phyloP scores from a whole-genome alignment of 2,113 vertebrate species.

The Falcunculus frontatus region DNA sequence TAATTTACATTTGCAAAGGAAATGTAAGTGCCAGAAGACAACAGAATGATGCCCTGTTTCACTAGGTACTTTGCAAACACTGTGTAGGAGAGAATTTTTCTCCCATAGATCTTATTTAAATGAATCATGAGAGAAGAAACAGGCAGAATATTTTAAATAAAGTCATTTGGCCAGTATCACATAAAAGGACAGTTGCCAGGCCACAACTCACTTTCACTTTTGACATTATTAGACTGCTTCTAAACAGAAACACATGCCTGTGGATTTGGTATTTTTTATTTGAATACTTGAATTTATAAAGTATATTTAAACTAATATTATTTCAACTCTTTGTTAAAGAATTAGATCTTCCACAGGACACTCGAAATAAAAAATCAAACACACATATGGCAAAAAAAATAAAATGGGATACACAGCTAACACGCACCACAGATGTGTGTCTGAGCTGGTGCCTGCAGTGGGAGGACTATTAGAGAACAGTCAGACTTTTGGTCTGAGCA shows the following conservation, averaged over 20 bases:
- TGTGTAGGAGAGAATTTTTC: not conserved
- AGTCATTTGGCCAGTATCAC: not conserved
- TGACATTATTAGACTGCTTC: not conserved
- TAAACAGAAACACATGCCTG: not conserved
- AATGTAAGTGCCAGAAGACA: not conserved
- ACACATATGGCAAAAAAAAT: fast-evolving
- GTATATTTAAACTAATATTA: not conserved
- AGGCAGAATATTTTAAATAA: not conserved
- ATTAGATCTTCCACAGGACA: not conserved
- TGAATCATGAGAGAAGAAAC: not conserved
- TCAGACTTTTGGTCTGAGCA: not conserved
- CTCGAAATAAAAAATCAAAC: not conserved
- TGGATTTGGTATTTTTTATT: not conserved
- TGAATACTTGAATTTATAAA: not conserved
- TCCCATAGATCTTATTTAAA: not conserved
- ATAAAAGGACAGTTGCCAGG: not conserved
- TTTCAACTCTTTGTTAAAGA: not conserved
- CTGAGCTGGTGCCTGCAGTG: too few species aligned
- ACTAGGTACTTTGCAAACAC: not conserved
- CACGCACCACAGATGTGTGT: fast-evolving
- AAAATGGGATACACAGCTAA: not conserved
- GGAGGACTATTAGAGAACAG: not conserved
- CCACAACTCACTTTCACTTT: not conserved
- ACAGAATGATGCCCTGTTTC: not conserved
- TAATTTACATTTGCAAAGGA: not conserved